A percentile compares a stretch with the other conserved stretches of the same genome.
phyloP scores from a whole-genome alignment of 2,113 vertebrate genomes.

The Manacus vitellinus region DNA sequence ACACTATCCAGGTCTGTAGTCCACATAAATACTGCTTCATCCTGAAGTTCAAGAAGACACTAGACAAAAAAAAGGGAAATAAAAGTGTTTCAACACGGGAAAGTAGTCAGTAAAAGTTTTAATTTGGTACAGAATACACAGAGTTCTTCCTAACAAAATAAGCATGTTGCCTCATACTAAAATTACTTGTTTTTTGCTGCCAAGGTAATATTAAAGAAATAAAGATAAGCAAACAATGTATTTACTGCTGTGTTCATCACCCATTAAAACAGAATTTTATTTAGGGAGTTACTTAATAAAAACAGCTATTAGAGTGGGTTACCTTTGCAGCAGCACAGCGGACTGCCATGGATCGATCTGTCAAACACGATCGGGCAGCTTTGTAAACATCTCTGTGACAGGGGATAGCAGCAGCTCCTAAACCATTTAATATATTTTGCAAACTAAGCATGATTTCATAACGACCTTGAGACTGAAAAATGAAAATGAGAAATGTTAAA shows the following conservation, averaged over 20 bases:
- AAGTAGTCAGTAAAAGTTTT: not conserved
- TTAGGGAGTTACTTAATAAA: not conserved
- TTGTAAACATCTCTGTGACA: conserved; percentile 95
- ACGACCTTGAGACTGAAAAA: conserved; percentile 90
- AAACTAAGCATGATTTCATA: conserved; percentile 92
- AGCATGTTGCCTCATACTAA: not conserved
- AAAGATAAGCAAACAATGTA: not conserved
- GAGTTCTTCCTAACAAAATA: not conserved
- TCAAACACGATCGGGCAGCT: conserved; percentile 85
- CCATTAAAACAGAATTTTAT: not conserved
- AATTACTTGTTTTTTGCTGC: not conserved
- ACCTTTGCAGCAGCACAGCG: conserved; percentile 93
- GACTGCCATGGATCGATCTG: conserved; percentile 93
- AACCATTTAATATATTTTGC: conserved; percentile 86
- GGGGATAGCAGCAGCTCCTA: conserved; percentile 80
- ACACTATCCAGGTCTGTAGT: conserved; percentile 90
- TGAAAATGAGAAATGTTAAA: not conserved
- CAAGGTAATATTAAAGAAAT: not conserved
- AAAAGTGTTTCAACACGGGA: not conserved
- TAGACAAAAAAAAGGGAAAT: conserved; percentile 55
- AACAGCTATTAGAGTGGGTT: conserved; percentile 6
- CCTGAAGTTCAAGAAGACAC: conserved; percentile 94
- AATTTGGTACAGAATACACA: not conserved
- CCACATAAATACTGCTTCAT: conserved; percentile 91
- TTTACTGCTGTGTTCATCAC: not conserved